Percentiles rank a stretch among this genome's conserved stretches.
phyloP scores from a whole-genome alignment of 30 jellyfish, hydroid and myxozoan species.

The Aurelia aurita complex sp. Pacific region DNA sequence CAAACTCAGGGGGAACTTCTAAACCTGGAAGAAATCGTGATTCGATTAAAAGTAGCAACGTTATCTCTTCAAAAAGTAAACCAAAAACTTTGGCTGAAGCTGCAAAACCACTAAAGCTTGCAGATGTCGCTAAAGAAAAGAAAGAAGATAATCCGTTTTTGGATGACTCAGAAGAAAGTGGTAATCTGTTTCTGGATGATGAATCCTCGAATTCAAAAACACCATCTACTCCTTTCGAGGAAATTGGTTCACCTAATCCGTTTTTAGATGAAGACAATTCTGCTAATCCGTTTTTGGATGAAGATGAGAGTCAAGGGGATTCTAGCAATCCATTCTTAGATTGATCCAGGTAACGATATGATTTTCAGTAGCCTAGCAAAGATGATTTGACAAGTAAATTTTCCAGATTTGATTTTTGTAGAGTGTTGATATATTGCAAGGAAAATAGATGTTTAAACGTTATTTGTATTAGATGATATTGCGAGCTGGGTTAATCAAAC shows the following conservation, averaged over 20 bases:
- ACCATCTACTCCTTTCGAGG: slow-evolving; percentile 48
- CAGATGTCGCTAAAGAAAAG: slow-evolving; percentile 30
- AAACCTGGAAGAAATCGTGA: not conserved
- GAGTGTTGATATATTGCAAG: no score
- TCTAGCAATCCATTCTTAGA: slow-evolving; percentile 63
- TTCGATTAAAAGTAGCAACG: slow-evolving; percentile 8
- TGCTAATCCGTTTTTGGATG: slow-evolving; percentile 70
- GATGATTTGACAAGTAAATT: not conserved
- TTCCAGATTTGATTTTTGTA: not conserved
- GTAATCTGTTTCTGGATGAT: slow-evolving; percentile 81
- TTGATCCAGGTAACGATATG: not conserved
- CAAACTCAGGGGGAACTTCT: not conserved
- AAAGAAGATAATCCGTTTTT: slow-evolving; percentile 53
- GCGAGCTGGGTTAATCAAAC: no score
- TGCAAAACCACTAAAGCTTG: not conserved
- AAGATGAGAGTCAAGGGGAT: slow-evolving; percentile 21
- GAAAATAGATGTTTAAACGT: no score
- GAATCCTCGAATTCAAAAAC: slow-evolving; percentile 17
- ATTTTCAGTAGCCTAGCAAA: not conserved
- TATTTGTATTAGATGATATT: no score
- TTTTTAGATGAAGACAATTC: slow-evolving; percentile 19
- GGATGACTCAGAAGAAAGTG: slow-evolving; percentile 29
- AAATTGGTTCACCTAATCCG: not conserved
- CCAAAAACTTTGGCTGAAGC: slow-evolving; percentile 24
- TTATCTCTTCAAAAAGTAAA: slow-evolving; percentile 2